Evolutionary conservation across 2,888 invertebrate genomes (phyloP).

Genomic region (Tipula lateralis): DNA sequence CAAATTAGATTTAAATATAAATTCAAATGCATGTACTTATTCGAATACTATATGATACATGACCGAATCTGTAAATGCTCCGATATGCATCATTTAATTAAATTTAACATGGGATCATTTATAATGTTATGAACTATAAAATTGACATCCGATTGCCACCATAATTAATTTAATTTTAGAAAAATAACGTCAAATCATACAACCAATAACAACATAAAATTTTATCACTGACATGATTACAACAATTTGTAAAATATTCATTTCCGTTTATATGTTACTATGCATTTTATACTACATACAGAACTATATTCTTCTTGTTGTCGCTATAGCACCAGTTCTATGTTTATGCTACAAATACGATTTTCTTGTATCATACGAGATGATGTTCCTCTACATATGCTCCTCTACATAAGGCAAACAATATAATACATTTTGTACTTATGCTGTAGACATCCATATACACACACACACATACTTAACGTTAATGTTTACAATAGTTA

Average conservation of each 20-base stretch:
- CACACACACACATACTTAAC: neutral
- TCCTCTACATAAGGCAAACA: neutral
- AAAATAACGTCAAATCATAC: neutral
- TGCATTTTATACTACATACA: neutral
- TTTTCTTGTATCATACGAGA: neutral
- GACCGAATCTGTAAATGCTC: neutral
- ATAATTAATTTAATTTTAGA: neutral
- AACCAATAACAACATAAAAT: neutral
- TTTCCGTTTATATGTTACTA: neutral
- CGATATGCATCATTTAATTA: neutral
- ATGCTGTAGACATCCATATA: too few relatives aligned
- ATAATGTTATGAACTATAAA: neutral
- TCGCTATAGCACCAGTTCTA: too few relatives aligned
- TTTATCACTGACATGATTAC: neutral
- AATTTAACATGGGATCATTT: neutral
- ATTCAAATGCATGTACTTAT: too few relatives aligned
- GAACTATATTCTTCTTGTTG: neutral
- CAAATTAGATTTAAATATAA: too few relatives aligned
- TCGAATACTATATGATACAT: neutral
- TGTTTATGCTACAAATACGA: neutral
- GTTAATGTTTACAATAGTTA: neutral
- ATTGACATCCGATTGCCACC: neutral
- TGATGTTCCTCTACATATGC: neutral
- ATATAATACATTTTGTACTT: too few relatives aligned
- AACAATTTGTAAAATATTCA: slow-evolving; percentile 11